Conservation (phyloP, 2,888 invertebrate genomes). For the Epinotia ramella region DNA sequence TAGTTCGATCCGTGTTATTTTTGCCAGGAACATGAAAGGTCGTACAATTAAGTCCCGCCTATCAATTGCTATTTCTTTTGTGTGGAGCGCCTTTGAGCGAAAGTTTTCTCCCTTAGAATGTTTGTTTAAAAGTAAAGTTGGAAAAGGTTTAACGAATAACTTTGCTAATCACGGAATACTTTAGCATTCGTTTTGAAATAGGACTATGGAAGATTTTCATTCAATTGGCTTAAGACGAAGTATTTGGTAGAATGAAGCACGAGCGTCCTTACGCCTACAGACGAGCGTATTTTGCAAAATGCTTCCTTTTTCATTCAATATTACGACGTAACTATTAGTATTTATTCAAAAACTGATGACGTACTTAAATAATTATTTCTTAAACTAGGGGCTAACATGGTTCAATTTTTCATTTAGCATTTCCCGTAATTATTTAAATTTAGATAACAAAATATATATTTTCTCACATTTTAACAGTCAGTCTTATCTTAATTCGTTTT, state of each 20-base stretch:
- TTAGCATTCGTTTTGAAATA: not conserved
- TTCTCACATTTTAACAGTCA: too few relatives aligned
- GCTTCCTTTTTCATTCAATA: too few relatives aligned
- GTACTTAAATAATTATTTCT: too few relatives aligned
- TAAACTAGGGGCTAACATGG: too few relatives aligned
- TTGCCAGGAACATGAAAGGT: conserved; percentile 34
- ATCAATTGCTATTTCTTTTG: conserved; percentile 30
- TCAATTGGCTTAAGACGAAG: not conserved
- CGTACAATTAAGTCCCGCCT: conserved; percentile 31
- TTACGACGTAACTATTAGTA: too few relatives aligned
- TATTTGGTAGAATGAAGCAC: not conserved
- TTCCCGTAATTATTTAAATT: too few relatives aligned
- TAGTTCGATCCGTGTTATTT: conserved; percentile 33
- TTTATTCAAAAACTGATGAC: too few relatives aligned
- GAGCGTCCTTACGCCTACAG: too few relatives aligned
- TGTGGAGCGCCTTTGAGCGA: conserved; percentile 20
- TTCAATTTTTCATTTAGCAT: too few relatives aligned
- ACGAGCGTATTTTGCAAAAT: too few relatives aligned
- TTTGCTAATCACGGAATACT: conserved; percentile 25
- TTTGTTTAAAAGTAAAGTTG: conserved; percentile 9
- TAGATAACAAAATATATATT: too few relatives aligned
- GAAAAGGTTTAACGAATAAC: conserved; percentile 11
- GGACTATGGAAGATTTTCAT: not conserved
- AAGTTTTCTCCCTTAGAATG: conserved; percentile 22
- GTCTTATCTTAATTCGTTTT: too few relatives aligned